These are phyloP conservation scores for Parnassius glacialis DNA, from an alignment of 2,888 invertebrate species.

Conservation along the genomic window DNA sequence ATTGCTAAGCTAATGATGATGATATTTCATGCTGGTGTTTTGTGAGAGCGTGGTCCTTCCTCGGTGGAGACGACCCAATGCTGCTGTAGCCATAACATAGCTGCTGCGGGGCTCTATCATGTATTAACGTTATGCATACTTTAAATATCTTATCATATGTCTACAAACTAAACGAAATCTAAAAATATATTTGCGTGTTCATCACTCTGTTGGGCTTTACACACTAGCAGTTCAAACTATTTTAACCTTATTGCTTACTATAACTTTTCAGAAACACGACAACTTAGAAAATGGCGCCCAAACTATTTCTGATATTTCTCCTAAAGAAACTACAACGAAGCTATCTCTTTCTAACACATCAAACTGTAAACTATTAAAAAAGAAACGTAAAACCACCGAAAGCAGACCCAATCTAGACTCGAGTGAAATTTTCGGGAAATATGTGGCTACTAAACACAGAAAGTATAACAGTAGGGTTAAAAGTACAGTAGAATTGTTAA, in stretches of 20 bases:
- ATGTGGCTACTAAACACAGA: constrained; percentile 15
- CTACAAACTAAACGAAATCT: no score
- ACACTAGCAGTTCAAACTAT: no score
- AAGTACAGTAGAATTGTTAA: constrained; percentile 11
- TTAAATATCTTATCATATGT: no score
- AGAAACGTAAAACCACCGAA: constrained; percentile 1
- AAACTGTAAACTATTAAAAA: neutral
- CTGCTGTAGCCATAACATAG: no score
- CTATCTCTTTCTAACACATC: constrained; percentile 4
- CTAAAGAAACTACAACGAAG: neutral
- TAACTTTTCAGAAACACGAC: constrained; percentile 9
- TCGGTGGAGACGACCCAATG: no score
- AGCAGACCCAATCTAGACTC: neutral
- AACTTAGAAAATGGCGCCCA: neutral
- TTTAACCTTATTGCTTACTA: neutral
- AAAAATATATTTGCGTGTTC: no score
- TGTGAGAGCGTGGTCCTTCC: no score
- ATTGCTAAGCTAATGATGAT: no score
- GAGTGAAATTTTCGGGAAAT: constrained; percentile 7
- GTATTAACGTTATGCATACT: no score
- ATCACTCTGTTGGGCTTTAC: no score
- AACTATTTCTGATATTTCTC: neutral
- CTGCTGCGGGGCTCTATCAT: no score
- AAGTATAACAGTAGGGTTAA: constrained; percentile 8
- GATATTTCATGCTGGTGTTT: no score